Evolutionary conservation across 2,113 vertebrate genomes (phyloP).

Genomic region (Melanerpes formicivorus): DNA sequence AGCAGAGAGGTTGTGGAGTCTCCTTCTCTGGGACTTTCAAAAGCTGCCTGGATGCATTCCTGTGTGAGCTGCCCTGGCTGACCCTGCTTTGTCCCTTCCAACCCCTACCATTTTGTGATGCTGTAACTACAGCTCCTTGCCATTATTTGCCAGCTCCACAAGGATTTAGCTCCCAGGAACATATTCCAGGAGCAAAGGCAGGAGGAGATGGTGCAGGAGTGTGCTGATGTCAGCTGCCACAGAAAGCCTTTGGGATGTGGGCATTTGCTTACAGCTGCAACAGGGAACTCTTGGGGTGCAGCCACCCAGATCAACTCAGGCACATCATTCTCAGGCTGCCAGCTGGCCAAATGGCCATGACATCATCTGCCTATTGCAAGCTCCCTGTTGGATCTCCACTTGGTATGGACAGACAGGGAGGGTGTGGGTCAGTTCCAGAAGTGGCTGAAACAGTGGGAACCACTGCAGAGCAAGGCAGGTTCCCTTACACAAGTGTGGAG

Average conservation of each 20-base stretch:
- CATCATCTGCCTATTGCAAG: neutral
- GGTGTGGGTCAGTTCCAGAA: neutral
- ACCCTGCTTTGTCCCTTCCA: too few species aligned
- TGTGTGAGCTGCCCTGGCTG: too few species aligned
- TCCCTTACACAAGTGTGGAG: neutral
- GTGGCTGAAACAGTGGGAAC: neutral
- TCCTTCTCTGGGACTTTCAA: too few species aligned
- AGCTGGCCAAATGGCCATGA: neutral
- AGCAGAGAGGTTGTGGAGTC: too few species aligned
- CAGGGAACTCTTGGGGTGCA: neutral
- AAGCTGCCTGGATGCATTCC: too few species aligned
- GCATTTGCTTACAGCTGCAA: neutral
- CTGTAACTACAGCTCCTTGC: neutral
- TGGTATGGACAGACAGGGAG: rapidly evolving
- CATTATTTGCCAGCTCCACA: neutral
- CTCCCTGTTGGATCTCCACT: neutral
- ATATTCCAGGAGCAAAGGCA: neutral
- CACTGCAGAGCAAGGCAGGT: neutral
- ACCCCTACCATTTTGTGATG: too few species aligned
- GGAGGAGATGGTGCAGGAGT: neutral
- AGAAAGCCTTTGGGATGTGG: neutral
- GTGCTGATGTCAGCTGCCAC: neutral
- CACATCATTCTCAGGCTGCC: neutral
- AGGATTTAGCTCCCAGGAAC: neutral
- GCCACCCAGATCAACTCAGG: neutral